Evolutionary conservation across 2,797 vertebrate genomes (phyloP).

Genomic region (Etheostoma perlongum): DNA sequence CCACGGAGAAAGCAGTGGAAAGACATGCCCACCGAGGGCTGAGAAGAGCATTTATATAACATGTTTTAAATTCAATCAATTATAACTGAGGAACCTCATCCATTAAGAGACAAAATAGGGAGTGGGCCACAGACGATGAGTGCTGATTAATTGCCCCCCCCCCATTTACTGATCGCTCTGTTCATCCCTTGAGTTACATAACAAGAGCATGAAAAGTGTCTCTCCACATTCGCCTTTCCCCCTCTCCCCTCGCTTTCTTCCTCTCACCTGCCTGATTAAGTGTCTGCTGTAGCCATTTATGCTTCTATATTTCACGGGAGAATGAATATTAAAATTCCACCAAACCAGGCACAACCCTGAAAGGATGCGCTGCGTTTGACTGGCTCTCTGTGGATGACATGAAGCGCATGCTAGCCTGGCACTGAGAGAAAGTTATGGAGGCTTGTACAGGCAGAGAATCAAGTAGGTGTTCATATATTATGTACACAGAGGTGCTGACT

Average conservation of each 20-base stretch:
- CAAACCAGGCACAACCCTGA: conserved; percentile 19
- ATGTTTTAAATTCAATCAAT: conserved; percentile 63
- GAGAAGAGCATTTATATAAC: conserved; percentile 46
- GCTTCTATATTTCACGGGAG: conserved; percentile 55
- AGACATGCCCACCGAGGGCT: conserved; percentile 19
- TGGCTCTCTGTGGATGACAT: conserved; percentile 40
- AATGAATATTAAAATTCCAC: conserved; percentile 59
- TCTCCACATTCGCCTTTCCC: conserved; percentile 37
- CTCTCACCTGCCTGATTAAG: conserved; percentile 70
- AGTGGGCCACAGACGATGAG: neutral
- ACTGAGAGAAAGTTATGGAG: conserved; percentile 43
- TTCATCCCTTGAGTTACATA: conserved; percentile 44
- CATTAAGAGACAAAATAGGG: conserved; percentile 46
- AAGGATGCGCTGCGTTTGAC: conserved; percentile 26
- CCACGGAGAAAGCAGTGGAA: conserved; percentile 26
- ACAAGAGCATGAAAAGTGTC: conserved; percentile 45
- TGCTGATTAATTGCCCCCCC: conserved; percentile 60
- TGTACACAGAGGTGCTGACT: conserved; percentile 50
- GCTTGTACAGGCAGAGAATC: conserved; percentile 45
- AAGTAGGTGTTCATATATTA: conserved; percentile 61
- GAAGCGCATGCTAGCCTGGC: conserved; percentile 14
- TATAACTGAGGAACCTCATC: conserved; percentile 42
- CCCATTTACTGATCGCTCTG: conserved; percentile 38
- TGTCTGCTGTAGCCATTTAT: conserved; percentile 66
- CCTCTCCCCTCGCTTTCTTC: conserved; percentile 30